phyloP scores from a whole-genome alignment of 1,140 invertebrate species.

The Drosophila suzukii region DNA sequence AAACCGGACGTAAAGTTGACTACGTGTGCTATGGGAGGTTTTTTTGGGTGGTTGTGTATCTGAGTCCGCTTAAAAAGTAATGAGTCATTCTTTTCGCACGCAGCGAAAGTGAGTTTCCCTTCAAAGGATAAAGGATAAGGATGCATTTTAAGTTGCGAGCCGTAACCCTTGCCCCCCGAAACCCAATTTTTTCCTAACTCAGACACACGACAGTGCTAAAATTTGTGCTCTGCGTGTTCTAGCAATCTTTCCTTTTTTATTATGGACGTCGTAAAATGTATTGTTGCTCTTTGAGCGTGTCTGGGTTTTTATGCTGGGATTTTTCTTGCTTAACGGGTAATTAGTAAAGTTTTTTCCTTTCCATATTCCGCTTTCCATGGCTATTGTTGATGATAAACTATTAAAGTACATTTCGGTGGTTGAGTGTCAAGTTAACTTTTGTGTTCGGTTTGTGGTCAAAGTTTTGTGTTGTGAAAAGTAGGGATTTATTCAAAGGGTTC shows the following conservation, averaged over 20 bases:
- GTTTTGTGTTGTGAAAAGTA: not conserved
- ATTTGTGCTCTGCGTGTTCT: conserved; percentile 44
- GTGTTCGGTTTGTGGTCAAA: conserved; percentile 7
- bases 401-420: conserved; percentile 33
- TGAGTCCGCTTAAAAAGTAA: conserved; percentile 42
- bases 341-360: conserved; percentile 47
- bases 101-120: conserved; percentile 28
- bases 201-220: conserved; percentile 38
- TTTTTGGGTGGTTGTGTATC: conserved; percentile 15
- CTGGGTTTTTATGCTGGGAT: conserved; percentile 40
- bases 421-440: conserved; percentile 41
- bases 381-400: conserved; percentile 37
- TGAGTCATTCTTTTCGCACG: conserved; percentile 53
- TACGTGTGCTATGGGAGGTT: conserved; percentile 16
- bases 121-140: conserved; percentile 43
- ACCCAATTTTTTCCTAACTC: conserved; percentile 16
- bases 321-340: conserved; percentile 67
- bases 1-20: conserved; percentile 70
- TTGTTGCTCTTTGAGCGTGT: conserved; percentile 34
- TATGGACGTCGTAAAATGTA: conserved; percentile 60
- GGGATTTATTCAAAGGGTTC: not conserved
- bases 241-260: conserved; percentile 29
- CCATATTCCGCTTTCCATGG: not conserved
- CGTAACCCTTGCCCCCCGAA: conserved; percentile 5
- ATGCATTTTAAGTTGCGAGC: conserved; percentile 25